Percentiles rank a stretch among this genome's conserved stretches.
These are phyloP conservation scores for Burhinus oedicnemus DNA, from an alignment of 2,113 vertebrate species.

Conservation along the genomic window DNA sequence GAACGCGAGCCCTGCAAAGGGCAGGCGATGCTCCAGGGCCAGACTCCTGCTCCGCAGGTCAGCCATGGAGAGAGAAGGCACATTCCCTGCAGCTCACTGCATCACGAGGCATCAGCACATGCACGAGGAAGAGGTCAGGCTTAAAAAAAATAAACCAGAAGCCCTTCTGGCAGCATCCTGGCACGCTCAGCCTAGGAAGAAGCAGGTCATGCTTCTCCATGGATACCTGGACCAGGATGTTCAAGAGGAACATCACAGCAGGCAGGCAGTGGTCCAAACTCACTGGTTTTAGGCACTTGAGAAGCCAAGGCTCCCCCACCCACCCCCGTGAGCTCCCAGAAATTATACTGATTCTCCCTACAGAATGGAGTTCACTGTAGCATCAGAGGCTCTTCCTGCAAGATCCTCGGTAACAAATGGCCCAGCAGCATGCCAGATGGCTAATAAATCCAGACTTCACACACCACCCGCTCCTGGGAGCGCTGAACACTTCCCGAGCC, in stretches of 20 bases:
- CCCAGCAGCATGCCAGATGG: constrained; percentile 5
- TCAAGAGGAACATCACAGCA: neutral
- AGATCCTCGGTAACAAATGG: neutral
- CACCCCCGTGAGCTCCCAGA: neutral
- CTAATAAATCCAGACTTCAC: neutral
- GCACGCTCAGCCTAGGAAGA: neutral
- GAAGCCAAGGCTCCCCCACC: neutral
- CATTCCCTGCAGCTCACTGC: neutral
- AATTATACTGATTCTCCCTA: neutral
- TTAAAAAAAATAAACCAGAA: neutral
- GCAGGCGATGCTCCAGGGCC: neutral
- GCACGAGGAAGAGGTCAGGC: neutral
- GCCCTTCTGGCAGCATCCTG: neutral
- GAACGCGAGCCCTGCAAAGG: neutral
- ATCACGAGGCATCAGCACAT: neutral
- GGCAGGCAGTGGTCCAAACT: neutral
- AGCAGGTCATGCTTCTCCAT: neutral
- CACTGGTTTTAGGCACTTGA: neutral
- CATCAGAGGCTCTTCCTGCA: neutral
- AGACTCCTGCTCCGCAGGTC: neutral
- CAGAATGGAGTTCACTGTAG: neutral
- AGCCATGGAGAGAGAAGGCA: neutral
- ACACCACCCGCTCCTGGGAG: neutral
- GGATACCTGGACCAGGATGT: neutral
- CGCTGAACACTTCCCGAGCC: neutral